Base-by-base conservation (phyloP, 2,888 invertebrate species). In the Drosophila nigricruria region DNA sequence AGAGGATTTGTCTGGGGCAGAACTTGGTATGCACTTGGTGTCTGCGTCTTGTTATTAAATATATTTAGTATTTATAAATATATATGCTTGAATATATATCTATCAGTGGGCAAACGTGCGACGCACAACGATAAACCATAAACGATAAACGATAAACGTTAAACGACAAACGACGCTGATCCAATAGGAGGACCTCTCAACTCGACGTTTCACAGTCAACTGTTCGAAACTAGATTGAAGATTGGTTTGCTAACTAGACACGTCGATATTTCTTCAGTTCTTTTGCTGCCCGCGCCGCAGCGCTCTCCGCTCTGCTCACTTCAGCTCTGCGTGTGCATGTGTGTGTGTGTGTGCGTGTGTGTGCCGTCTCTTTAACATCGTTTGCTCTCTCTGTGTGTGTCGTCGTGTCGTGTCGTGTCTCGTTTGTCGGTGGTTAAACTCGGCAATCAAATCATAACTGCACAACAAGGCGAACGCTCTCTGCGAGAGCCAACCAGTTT, bases 181-280 rank as follows among this genome's bases (percentile, higher is more conserved):
- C 90, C 87, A 91, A 89, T 85, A 81, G 79, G 77, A 81, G 81
- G 89, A 92, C 92, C 91, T 91, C 81, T 91, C 89, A 87, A 89
- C 91, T 92, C 92, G 91, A 90, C 92, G 92, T 84, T 91, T 91
- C 91, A 86, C 92, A 92, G 90, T 91, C 92, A 92, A 92, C 92
- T 92, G 92, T 92, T 92, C 92, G 91, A 92, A 92, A 92, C 92
- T 92, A 92, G 92, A 92, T 92, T 92, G 92, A 86, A 91, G 92
- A 91, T 92, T 92, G 92, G 92, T 91, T 92, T 92, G 92, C 92
- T 92, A 92, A 92, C 92, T 92, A 92, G 92, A 92, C 92, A 92
- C 92, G 92, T 91, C 91, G 92, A 90, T 91, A 88, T 91, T 91
- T 91, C 83, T 91, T 91, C 83, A 87, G 90, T 90, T 91, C 90